Conservation (phyloP, 2,888 invertebrate species). For the Amphipyra tragopoginis region DNA sequence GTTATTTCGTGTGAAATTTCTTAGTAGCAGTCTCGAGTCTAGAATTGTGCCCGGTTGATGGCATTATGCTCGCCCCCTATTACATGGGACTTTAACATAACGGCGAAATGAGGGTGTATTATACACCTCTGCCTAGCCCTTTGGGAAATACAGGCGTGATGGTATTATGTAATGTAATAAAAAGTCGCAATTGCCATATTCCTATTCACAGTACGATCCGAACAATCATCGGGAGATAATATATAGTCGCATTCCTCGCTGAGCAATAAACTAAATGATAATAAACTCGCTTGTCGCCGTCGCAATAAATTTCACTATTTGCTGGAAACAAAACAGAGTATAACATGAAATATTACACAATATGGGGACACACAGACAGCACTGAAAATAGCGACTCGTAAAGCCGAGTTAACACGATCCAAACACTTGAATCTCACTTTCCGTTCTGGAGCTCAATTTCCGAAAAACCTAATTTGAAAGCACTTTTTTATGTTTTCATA, state of each 20-base stretch:
- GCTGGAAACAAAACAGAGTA: conserved; percentile 63
- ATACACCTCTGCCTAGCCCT: too few species aligned
- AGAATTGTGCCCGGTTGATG: too few species aligned
- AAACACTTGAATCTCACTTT: conserved; percentile 6
- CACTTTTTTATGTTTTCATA: background rate
- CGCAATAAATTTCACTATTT: conserved; percentile 64
- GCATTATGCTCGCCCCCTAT: too few species aligned
- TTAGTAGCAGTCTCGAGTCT: too few species aligned
- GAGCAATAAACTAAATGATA: conserved; percentile 63
- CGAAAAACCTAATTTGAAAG: background rate
- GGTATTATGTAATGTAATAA: conserved; percentile 3
- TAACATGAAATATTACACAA: conserved; percentile 67
- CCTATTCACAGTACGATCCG: conserved; percentile 29
- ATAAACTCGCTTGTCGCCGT: conserved; percentile 62
- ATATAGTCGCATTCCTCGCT: conserved; percentile 49
- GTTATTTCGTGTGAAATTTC: too few species aligned
- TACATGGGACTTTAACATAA: too few species aligned
- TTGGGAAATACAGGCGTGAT: too few species aligned
- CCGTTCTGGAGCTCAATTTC: conserved; percentile 15
- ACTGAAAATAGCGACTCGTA: conserved; percentile 50
- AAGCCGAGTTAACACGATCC: conserved; percentile 30
- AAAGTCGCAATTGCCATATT: conserved; percentile 34
- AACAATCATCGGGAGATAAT: conserved; percentile 40
- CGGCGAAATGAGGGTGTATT: too few species aligned
- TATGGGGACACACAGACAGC: conserved; percentile 54